Base-by-base conservation (phyloP, 1,140 invertebrate species). In the Diorhabda carinulata region DNA sequence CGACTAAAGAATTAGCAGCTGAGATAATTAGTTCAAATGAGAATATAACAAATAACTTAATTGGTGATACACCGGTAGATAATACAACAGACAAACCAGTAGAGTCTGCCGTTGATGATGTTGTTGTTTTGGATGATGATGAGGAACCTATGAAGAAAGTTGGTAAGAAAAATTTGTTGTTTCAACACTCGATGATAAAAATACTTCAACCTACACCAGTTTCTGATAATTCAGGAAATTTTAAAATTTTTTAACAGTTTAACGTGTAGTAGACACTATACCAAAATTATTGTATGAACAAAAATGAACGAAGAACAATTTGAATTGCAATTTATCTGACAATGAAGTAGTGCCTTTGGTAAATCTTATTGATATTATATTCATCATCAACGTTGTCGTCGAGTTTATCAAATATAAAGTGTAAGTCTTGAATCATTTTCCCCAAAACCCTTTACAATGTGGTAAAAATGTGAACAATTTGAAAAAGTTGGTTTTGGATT, bases 51-150 rank as follows among this genome's bases (percentile, higher is more conserved):
- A 41, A n/a, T 40, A 41, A 25, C 25, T 25, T 25, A 25, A 0
- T 25, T 25, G 47, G 5, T 6, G 47, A 52, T 52, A 52, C 47
- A 9, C 9, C 47, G 9, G 47, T 52, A 52, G 47, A 52, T 6
- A 52, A 52, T 52, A 52, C 47, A 5, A 7, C 3, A 61, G 59
- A 6, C 8, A 61, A 40, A 3, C 59, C 6, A 7, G 42, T 7
- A 25, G 57, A 61, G 10, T 3, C 5, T 52, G 9, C 47, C 5
- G 65, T 44, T 59, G 57, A 4, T 67, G 65, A 67, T 25, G 57
- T 71, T 8, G 70, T 71, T n/a, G 65, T 71, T 65, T 68, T 68
- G 25, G 70, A 71, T 68, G 70, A 71, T 71, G 70, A 71, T 61
- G 70, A 71, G 40, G 66, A 68, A 44, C 64, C 64, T 41, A 58